These are phyloP conservation scores for Alosa sapidissima DNA, from an alignment of 2,797 vertebrate genomes.

Conservation along the genomic window DNA sequence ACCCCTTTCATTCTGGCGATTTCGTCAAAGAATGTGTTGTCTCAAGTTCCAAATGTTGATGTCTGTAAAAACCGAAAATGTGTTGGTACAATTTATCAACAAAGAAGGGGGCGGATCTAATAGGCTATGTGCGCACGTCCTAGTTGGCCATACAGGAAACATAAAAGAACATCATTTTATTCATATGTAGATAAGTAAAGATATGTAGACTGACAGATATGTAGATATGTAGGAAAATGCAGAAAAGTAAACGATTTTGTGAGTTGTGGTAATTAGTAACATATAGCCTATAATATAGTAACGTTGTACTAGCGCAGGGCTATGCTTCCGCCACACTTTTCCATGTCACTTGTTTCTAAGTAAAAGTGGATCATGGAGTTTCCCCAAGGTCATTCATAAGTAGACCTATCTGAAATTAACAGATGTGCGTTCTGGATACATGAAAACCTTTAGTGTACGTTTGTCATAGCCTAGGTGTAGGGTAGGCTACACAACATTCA, in stretches of 20 bases:
- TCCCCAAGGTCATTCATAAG: not conserved
- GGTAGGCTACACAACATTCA: not conserved
- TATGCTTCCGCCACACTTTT: not conserved
- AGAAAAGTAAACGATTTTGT: not conserved
- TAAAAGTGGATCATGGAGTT: not conserved
- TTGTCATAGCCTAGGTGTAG: not conserved
- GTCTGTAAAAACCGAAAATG: conserved; percentile 36
- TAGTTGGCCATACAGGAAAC: not conserved
- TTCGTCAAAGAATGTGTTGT: not conserved
- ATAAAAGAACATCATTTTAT: not conserved
- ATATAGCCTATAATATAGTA: too few relatives aligned
- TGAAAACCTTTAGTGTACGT: not conserved
- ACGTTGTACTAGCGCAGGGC: too few relatives aligned
- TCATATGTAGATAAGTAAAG: too few relatives aligned
- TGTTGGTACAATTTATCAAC: conserved; percentile 37
- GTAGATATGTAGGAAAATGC: too few relatives aligned
- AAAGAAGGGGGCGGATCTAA: conserved; percentile 35
- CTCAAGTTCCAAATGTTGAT: not conserved
- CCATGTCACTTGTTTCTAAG: conserved; percentile 1
- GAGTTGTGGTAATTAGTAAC: not conserved
- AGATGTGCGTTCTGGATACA: not conserved
- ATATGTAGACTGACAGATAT: too few relatives aligned
- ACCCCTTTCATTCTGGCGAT: conserved; percentile 35
- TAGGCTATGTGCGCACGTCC: not conserved
- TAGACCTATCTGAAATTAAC: not conserved